A percentile compares a stretch with the other conserved stretches of the same genome.
Conservation (phyloP, 2,888 invertebrate species). For the Luffia ferchaultella region DNA sequence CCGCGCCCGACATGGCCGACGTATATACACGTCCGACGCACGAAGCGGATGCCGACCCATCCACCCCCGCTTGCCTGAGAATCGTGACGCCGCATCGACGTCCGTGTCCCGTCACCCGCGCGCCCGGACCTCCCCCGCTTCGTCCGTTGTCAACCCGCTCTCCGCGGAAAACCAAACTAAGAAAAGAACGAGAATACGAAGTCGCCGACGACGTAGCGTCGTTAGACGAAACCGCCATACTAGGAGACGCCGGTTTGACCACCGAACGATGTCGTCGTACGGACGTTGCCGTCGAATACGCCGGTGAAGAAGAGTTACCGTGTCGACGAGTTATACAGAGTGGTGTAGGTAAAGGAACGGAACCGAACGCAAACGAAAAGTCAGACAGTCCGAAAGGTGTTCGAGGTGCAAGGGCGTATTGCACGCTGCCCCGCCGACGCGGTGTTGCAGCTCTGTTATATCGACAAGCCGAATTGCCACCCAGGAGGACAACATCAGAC, state of each 20-base stretch:
- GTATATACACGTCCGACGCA: slow-evolving; percentile 62
- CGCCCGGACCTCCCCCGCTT: slow-evolving; percentile 25
- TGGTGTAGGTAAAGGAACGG: slow-evolving; percentile 7
- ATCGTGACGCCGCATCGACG: slow-evolving; percentile 34
- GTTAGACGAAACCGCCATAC: slow-evolving; percentile 26
- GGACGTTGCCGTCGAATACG: slow-evolving; percentile 44
- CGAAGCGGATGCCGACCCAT: slow-evolving; percentile 42
- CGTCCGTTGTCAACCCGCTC: slow-evolving; percentile 12
- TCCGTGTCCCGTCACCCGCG: slow-evolving; percentile 20
- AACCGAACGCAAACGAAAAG: slow-evolving; percentile 21
- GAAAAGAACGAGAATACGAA: slow-evolving; percentile 53
- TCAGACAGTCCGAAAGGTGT: slow-evolving; percentile 12
- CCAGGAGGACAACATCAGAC: slow-evolving; percentile 80
- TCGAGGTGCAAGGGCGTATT: slow-evolving; percentile 47
- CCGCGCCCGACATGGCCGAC: slow-evolving; percentile 61
- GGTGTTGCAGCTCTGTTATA: slow-evolving; percentile 34
- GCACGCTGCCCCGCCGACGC: slow-evolving; percentile 52
- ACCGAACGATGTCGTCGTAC: slow-evolving; percentile 33
- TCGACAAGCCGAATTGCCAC: slow-evolving; percentile 61
- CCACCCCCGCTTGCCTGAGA: slow-evolving; percentile 60
- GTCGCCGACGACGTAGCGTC: slow-evolving; percentile 61
- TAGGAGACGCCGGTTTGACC: slow-evolving; percentile 13
- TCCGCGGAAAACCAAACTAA: neutral
- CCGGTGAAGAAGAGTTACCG: slow-evolving; percentile 71
- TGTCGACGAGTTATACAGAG: slow-evolving; percentile 36